Evolutionary conservation across 2,888 invertebrate species (phyloP).

Genomic region (Drosophila testacea): DNA sequence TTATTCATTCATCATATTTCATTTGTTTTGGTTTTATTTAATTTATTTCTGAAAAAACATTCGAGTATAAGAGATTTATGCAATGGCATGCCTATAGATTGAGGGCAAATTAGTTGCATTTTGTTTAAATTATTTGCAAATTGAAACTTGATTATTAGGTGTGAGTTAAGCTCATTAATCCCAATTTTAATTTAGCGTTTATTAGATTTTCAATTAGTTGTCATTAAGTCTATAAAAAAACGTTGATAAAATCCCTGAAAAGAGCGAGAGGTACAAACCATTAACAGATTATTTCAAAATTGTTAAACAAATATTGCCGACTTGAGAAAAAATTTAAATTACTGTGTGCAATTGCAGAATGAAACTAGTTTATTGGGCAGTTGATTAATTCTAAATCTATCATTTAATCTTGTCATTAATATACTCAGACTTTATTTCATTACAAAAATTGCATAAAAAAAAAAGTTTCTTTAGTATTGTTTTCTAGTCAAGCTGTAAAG

Average conservation of each 20-base stretch:
- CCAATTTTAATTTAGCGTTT: slow-evolving; percentile 1
- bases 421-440: too few species aligned
- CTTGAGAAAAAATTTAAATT: too few species aligned
- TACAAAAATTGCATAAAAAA: too few species aligned
- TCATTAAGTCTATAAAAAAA: neutral
- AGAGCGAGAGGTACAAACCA: neutral
- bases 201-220: slow-evolving; percentile 7
- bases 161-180: slow-evolving; percentile 5
- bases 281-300: neutral
- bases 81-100: neutral
- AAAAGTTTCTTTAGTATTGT: too few species aligned
- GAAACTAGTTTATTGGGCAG: too few species aligned
- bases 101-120: slow-evolving; percentile 15
- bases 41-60: slow-evolving; percentile 25
- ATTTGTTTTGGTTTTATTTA: slow-evolving; percentile 40
- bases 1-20: slow-evolving; percentile 45
- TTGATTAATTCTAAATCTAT: too few species aligned
- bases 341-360: too few species aligned
- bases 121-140: slow-evolving; percentile 8
- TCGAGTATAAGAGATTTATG: neutral
- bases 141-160: neutral
- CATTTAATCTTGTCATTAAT: too few species aligned
- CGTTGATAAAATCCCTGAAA: neutral
- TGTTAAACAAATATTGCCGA: neutral
- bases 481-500: too few species aligned